A percentile compares a stretch with the other conserved stretches of the same genome.
These are phyloP conservation scores for Pristionchus exspectatus DNA, from an alignment of 2,888 invertebrate species.

Conservation along the genomic window DNA sequence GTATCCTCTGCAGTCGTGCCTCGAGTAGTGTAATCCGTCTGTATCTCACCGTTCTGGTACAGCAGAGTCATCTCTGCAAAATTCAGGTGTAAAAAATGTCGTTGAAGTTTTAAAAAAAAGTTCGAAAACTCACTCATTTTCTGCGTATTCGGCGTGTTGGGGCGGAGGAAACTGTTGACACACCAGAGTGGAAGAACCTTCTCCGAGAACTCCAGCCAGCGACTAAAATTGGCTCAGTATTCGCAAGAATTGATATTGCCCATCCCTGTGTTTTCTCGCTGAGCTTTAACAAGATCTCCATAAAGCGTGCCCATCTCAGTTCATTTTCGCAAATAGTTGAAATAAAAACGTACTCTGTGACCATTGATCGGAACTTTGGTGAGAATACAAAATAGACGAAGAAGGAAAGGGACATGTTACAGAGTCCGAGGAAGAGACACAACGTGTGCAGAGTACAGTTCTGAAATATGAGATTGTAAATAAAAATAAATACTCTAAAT, in stretches of 20 bases:
- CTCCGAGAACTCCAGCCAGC: slow-evolving; percentile 27
- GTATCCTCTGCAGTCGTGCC: slow-evolving; percentile 33
- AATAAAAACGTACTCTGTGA: slow-evolving; percentile 63
- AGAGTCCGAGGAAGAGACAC: slow-evolving; percentile 74
- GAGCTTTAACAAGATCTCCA: not conserved
- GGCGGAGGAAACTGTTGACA: not conserved
- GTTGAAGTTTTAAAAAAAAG: not conserved
- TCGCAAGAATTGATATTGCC: not conserved
- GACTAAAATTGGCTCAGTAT: slow-evolving; percentile 27
- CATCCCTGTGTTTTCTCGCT: not conserved
- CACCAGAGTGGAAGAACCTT: slow-evolving; percentile 28
- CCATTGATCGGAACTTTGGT: slow-evolving; percentile 73
- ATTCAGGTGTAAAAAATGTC: not conserved
- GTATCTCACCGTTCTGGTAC: slow-evolving; percentile 35
- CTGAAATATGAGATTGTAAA: not conserved
- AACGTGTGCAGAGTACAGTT: slow-evolving; percentile 66
- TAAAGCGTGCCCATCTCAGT: too few relatives aligned
- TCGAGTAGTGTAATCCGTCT: slow-evolving; percentile 12
- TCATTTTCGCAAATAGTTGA: not conserved
- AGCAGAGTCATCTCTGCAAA: not conserved
- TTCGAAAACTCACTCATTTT: slow-evolving; percentile 16
- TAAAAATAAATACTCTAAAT: not conserved
- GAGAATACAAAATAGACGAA: slow-evolving; percentile 75
- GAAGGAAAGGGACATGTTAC: slow-evolving; percentile 76
- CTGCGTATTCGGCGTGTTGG: not conserved